A percentile compares a stretch with the other conserved stretches of the same genome.
Conservation (phyloP, 2,113 vertebrate species). For the Trematocara marginatum region DNA sequence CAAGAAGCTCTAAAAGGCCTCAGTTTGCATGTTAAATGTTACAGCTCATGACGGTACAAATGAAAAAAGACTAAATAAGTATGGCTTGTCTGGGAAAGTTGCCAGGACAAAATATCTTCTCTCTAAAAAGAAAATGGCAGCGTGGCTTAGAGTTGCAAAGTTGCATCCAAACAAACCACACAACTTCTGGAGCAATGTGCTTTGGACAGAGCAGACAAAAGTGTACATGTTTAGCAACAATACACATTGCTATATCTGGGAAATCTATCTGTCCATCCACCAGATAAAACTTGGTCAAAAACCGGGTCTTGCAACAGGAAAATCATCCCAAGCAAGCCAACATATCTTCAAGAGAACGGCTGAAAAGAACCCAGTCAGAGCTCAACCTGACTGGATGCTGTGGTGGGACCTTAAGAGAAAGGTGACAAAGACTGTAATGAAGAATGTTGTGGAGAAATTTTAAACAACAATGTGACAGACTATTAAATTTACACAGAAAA, state of each 20-base stretch:
- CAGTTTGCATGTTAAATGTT: not conserved
- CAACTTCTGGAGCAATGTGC: not conserved
- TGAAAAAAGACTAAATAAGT: not conserved
- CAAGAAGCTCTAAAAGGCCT: not conserved
- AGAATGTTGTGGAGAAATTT: not conserved
- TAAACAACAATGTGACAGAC: not conserved
- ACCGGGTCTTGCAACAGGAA: not conserved
- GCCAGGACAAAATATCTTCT: not conserved
- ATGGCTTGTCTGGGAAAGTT: not conserved
- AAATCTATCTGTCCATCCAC: not conserved
- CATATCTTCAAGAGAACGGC: not conserved
- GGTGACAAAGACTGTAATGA: fast-evolving
- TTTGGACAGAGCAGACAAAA: not conserved
- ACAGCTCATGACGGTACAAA: not conserved
- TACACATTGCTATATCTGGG: not conserved
- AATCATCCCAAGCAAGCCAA: not conserved
- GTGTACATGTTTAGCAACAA: not conserved
- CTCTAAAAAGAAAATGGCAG: not conserved
- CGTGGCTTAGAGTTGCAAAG: not conserved
- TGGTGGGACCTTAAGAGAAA: not conserved
- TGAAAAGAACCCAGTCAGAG: not conserved
- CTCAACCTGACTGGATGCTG: not conserved
- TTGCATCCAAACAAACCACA: not conserved
- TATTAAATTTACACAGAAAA: not conserved
- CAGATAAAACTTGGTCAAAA: not conserved